Evolutionary conservation across 2,888 invertebrate species (phyloP).

Genomic region (Ormyrus pomaceus): DNA sequence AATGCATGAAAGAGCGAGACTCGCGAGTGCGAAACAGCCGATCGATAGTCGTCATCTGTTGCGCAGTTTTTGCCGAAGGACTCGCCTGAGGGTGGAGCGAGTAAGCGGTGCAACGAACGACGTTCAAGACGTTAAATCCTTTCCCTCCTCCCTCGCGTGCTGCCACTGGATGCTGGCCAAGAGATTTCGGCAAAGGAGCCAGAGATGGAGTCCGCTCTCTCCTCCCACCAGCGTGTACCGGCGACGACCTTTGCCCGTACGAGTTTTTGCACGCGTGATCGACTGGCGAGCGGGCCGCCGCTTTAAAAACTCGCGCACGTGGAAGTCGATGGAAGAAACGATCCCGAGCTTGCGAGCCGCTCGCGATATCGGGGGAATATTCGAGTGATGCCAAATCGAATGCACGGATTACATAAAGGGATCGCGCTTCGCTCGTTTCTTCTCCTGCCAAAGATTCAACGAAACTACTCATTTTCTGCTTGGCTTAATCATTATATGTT

Average conservation of each 20-base stretch:
- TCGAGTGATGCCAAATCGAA: slow-evolving; percentile 18
- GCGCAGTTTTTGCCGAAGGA: slow-evolving; percentile 57
- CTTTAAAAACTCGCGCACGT: slow-evolving; percentile 50
- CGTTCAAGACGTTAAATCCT: slow-evolving; percentile 64
- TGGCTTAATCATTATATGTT: too few species aligned
- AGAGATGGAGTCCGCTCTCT: slow-evolving; percentile 44
- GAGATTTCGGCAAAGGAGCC: slow-evolving; percentile 56
- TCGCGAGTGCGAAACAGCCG: slow-evolving; percentile 1
- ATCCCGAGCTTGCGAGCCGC: too few species aligned
- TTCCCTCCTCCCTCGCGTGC: slow-evolving; percentile 12
- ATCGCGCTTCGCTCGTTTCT: background rate
- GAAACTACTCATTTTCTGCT: background rate
- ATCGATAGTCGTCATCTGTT: slow-evolving; percentile 57
- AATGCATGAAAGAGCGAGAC: slow-evolving; percentile 21
- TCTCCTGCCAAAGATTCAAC: background rate
- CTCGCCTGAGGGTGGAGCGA: background rate
- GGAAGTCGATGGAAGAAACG: background rate
- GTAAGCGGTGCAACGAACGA: slow-evolving; percentile 40
- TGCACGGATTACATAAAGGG: slow-evolving; percentile 23
- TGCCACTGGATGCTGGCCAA: slow-evolving; percentile 67
- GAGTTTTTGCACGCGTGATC: slow-evolving; percentile 24
- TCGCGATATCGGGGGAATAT: background rate
- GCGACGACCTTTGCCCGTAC: slow-evolving; percentile 49
- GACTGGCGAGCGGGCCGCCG: slow-evolving; percentile 50
- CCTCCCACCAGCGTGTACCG: too few species aligned